phyloP scores from a whole-genome alignment of 2,888 invertebrate genomes.

The Caenorhabditis sp. region DNA sequence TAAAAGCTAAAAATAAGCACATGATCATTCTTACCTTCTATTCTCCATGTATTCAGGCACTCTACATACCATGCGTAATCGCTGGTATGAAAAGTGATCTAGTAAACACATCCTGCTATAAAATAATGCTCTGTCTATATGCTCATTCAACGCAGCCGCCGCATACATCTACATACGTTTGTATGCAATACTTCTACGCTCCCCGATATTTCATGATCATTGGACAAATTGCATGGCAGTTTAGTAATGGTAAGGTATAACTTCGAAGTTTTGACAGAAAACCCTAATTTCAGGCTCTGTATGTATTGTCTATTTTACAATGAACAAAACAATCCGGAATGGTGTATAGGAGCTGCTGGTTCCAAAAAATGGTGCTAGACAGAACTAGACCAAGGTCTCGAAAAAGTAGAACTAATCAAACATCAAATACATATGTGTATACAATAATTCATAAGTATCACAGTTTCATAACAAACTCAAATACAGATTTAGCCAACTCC shows the following conservation, averaged over 20 bases:
- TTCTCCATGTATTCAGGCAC: too few relatives aligned
- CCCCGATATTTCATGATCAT: conserved; percentile 35
- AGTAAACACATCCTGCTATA: conserved; percentile 36
- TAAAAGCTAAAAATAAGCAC: too few relatives aligned
- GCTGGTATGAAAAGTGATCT: conserved; percentile 20
- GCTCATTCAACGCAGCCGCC: conserved; percentile 40
- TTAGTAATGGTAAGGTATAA: conserved; percentile 33
- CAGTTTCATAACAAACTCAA: conserved; percentile 72
- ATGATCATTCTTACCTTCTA: too few relatives aligned
- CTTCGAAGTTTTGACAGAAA: too few relatives aligned
- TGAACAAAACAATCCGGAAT: conserved; percentile 23
- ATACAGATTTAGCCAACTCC: conserved; percentile 80
- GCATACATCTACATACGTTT: conserved; percentile 50
- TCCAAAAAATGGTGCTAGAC: too few relatives aligned
- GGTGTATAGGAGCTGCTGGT: conserved; percentile 12
- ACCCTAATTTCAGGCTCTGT: conserved; percentile 16
- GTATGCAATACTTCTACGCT: conserved; percentile 48
- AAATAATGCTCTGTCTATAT: conserved; percentile 38
- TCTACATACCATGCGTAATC: conserved; percentile 27
- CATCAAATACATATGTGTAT: too few relatives aligned
- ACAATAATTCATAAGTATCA: not conserved
- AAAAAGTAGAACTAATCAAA: too few relatives aligned
- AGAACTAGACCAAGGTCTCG: too few relatives aligned
- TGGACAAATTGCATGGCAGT: conserved; percentile 49
- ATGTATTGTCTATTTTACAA: conserved; percentile 25